phyloP scores from a whole-genome alignment of 2,888 invertebrate species.

The Parnassius mnemosyne region DNA sequence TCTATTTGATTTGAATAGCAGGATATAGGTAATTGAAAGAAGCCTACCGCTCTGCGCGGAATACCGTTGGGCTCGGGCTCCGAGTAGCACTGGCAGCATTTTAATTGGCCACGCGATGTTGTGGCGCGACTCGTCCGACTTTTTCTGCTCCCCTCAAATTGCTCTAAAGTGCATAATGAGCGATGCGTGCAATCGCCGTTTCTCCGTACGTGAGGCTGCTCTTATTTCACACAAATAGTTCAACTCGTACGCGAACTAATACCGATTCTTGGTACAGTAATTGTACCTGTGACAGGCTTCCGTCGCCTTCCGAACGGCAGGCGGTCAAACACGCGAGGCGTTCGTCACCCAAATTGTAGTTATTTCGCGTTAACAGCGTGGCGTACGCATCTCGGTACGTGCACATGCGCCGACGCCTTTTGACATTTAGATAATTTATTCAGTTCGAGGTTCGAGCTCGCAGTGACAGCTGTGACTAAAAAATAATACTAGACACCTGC shows the following conservation, averaged over 20 bases:
- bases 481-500: slow-evolving; percentile 21
- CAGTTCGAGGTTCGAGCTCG: slow-evolving; percentile 28
- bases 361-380: slow-evolving; percentile 72
- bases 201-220: slow-evolving; percentile 75
- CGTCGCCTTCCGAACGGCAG: slow-evolving; percentile 71
- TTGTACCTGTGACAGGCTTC: slow-evolving; percentile 79
- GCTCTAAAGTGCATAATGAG: slow-evolving; percentile 81
- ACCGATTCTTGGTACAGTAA: slow-evolving; percentile 78
- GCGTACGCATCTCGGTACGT: slow-evolving; percentile 60
- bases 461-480: slow-evolving; percentile 26
- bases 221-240: slow-evolving; percentile 81
- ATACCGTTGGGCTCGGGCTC: slow-evolving; percentile 42
- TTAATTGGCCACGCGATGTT: slow-evolving; percentile 80
- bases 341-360: slow-evolving; percentile 71
- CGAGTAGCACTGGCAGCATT: slow-evolving; percentile 65
- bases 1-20: slow-evolving; percentile 55
- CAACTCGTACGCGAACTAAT: slow-evolving; percentile 74
- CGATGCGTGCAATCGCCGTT: slow-evolving; percentile 79
- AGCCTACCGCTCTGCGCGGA: slow-evolving; percentile 34
- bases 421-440: slow-evolving; percentile 59
- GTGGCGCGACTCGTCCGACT: slow-evolving; percentile 68
- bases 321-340: slow-evolving; percentile 64
- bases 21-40: slow-evolving; percentile 64
- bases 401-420: slow-evolving; percentile 59
- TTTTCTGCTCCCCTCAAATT: slow-evolving; percentile 77